phyloP scores from a whole-genome alignment of 2,888 invertebrate genomes.

The Agonopterix subpropinquella region DNA sequence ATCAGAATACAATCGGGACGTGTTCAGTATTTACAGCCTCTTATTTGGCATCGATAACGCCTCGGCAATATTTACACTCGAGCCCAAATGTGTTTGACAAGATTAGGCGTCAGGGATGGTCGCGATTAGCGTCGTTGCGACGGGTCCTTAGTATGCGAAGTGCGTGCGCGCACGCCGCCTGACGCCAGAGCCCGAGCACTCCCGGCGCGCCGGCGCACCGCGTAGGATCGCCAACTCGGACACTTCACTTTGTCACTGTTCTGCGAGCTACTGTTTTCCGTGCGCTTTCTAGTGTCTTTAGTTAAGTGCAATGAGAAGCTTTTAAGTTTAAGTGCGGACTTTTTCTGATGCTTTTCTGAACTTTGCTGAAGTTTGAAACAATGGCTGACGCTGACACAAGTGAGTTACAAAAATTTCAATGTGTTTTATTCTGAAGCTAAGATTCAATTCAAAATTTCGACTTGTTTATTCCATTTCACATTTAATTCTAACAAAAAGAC shows the following conservation, averaged over 20 bases:
- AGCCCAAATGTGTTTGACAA: constrained; percentile 52
- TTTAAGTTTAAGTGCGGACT: constrained; percentile 29
- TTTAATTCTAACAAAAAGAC: too few species aligned
- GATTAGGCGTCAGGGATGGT: constrained; percentile 52
- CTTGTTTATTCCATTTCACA: too few species aligned
- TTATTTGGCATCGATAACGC: constrained; percentile 59
- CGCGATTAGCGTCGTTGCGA: constrained; percentile 59
- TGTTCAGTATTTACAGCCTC: constrained; percentile 43
- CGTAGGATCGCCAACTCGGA: constrained; percentile 36
- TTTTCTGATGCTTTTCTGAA: constrained; percentile 15
- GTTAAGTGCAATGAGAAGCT: constrained; percentile 55
- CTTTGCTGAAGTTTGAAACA: constrained; percentile 25
- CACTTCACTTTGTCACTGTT: constrained; percentile 45
- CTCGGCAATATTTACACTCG: constrained; percentile 50
- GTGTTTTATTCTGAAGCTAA: too few species aligned
- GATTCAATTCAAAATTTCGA: too few species aligned
- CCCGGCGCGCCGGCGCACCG: constrained; percentile 34
- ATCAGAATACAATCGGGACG: constrained; percentile 44
- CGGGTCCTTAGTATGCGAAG: constrained; percentile 67
- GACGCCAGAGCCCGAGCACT: constrained; percentile 51
- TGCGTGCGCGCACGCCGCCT: constrained; percentile 61
- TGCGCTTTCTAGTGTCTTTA: constrained; percentile 52
- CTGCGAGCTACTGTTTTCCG: constrained; percentile 47
- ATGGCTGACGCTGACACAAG: constrained; percentile 32
- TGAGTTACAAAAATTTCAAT: constrained; percentile 15